Base-by-base conservation (phyloP, 2,888 invertebrate genomes). In the Antheraea yamamai region DNA sequence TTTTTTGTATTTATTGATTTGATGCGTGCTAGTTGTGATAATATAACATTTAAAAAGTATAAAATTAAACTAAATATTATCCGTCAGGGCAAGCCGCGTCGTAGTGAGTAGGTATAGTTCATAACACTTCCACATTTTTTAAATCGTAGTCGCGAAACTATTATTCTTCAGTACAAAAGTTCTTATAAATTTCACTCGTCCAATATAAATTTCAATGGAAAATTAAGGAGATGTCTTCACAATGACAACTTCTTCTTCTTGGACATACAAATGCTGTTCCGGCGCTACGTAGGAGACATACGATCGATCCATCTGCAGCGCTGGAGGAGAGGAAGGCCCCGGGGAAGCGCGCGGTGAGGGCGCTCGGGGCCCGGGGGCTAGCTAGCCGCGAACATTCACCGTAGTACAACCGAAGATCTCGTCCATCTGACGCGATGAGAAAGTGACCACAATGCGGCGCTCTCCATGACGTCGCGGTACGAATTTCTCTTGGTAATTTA, bases 341-440 rank as follows among this genome's bases (percentile, higher is more conserved):
- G 92, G 90, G 78, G 91, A 89, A 81, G 87, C 83, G 87, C 89
- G 90, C 87, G 89, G 88, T 74, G 89, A 87, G 78, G 84, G 85
- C 86, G 87, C 92, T 77, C 89, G 92, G 90, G 93, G 91, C 91
- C 92, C 91, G 84, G 90, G 84, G 88, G 86, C 91, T 87, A 86
- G 94, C 94, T 94, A 95, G 92, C 94, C 95, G 80, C 94, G 93
- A 88, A 95, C 95, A 76, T 89, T 92, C 83, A 96, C 95, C 78
- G 88, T 93, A 14, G 94, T 94, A 80, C 96, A 95, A 74, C 96
- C 96, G 81, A 94, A 94, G 85, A 96, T 95, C 88, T 96, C 96
- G 86, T 96, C 95, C 76, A 97, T 90, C 89, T 96, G 96, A 76
- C 95, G 94, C 58, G 96, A 96, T 75, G 96, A 96, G 92, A 97